These are phyloP conservation scores for Wasmannia auropunctata DNA, from an alignment of 1,140 invertebrate genomes.

Conservation along the genomic window DNA sequence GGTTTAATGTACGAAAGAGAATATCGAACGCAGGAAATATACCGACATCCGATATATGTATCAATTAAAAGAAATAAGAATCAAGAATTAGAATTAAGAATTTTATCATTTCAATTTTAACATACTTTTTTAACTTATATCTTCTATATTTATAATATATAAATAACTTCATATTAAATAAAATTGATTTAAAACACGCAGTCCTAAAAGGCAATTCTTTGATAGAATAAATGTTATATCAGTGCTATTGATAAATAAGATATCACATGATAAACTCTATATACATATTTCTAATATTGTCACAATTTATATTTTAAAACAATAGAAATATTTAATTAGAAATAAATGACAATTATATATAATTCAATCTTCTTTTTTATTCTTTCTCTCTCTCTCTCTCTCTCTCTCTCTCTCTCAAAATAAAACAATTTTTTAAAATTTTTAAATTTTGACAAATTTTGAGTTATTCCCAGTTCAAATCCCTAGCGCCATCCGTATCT, in stretches of 20 bases:
- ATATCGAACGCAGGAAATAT: not conserved
- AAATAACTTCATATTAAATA: not conserved
- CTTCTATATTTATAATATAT: not conserved
- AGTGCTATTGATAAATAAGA: not conserved
- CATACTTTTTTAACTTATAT: not conserved
- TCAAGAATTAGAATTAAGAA: too few relatives aligned
- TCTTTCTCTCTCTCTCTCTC: not conserved
- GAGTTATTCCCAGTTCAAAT: not conserved
- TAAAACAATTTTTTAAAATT: not conserved
- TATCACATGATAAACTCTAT: not conserved
- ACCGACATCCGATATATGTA: not conserved
- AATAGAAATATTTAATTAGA: not conserved
- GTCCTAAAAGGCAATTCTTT: not conserved
- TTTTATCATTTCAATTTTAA: not conserved
- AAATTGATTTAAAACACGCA: not conserved
- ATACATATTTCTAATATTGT: not conserved
- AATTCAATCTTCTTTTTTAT: not conserved
- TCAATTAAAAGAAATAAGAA: not conserved
- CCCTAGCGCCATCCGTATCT: conserved; percentile 5
- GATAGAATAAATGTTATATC: not conserved
- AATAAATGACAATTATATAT: not conserved
- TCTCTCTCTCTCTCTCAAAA: not conserved
- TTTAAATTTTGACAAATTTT: conserved; percentile 10
- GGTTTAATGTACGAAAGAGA: not conserved
- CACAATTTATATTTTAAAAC: not conserved